Percentiles rank a stretch among this genome's conserved stretches.
Evolutionary conservation across 2,888 invertebrate genomes (phyloP).

Genomic region (Trachelus iudaicus): DNA sequence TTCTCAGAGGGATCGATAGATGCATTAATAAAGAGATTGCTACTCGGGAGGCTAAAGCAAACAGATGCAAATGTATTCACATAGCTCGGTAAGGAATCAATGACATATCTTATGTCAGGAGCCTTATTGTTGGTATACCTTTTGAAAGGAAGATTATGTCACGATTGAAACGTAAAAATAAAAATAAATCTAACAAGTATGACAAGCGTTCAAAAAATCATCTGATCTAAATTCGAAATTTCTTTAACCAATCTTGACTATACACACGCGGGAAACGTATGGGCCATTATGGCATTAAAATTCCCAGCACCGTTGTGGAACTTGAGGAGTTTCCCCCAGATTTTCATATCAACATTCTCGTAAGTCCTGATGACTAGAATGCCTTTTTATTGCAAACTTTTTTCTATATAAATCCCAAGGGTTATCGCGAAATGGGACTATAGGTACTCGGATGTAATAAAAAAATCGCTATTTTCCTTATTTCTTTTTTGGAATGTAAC

Average conservation of each 20-base stretch:
- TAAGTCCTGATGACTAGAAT: neutral
- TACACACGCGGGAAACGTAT: neutral
- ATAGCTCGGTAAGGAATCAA: neutral
- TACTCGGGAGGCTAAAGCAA: neutral
- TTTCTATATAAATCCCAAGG: neutral
- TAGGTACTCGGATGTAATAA: neutral
- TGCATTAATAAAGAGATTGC: neutral
- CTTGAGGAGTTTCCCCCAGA: neutral
- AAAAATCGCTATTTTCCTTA: neutral
- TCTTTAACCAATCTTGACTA: neutral
- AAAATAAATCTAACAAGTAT: neutral
- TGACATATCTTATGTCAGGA: neutral
- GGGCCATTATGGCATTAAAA: neutral
- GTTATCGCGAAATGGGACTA: neutral
- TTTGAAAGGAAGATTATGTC: neutral
- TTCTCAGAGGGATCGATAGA: neutral
- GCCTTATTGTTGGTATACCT: neutral
- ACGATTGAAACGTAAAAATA: neutral
- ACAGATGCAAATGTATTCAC: neutral
- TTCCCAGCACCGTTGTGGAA: neutral
- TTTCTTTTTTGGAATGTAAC: neutral
- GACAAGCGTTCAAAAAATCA: neutral
- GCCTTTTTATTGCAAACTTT: neutral
- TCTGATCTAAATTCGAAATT: neutral
- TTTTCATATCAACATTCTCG: neutral